phyloP scores from a whole-genome alignment of 2,113 vertebrate species.

The Pseudorectes ferrugineus region DNA sequence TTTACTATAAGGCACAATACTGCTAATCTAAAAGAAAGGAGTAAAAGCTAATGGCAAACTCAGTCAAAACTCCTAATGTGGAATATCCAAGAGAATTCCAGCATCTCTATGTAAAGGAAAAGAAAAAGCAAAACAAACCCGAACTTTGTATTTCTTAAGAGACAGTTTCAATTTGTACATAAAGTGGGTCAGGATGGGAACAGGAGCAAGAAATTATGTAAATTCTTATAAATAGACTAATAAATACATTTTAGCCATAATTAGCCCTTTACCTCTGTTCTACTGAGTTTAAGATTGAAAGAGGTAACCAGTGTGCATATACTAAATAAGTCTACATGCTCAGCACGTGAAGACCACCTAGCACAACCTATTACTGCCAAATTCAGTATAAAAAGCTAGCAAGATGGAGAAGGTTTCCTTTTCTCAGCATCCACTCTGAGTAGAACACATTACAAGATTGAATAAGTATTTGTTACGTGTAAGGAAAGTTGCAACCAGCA shows the following conservation, averaged over 20 bases:
- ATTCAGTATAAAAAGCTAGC: conserved; percentile 27
- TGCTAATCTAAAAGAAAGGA: conserved; percentile 50
- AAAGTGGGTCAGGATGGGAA: neutral
- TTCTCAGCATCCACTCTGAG: neutral
- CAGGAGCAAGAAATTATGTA: neutral
- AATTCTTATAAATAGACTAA: conserved; percentile 61
- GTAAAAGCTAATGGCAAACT: conserved; percentile 9
- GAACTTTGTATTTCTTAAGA: neutral
- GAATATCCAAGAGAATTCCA: conserved; percentile 9
- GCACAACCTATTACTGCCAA: conserved; percentile 28
- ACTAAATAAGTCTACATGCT: conserved; percentile 43
- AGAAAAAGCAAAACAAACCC: neutral
- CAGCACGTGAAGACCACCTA: conserved; percentile 41
- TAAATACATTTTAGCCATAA: conserved; percentile 52
- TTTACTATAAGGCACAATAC: conserved; percentile 61
- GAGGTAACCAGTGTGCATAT: conserved; percentile 61
- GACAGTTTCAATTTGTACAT: neutral
- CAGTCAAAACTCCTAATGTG: neutral
- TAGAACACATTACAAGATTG: conserved; percentile 35
- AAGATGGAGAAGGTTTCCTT: neutral
- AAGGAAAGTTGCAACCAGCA: neutral
- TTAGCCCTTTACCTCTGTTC: conserved; percentile 65
- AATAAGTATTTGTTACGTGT: neutral
- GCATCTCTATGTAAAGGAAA: neutral
- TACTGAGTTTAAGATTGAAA: conserved; percentile 51